These are phyloP conservation scores for Uloborus plumipes DNA, from an alignment of 2,888 invertebrate genomes.

Conservation along the genomic window DNA sequence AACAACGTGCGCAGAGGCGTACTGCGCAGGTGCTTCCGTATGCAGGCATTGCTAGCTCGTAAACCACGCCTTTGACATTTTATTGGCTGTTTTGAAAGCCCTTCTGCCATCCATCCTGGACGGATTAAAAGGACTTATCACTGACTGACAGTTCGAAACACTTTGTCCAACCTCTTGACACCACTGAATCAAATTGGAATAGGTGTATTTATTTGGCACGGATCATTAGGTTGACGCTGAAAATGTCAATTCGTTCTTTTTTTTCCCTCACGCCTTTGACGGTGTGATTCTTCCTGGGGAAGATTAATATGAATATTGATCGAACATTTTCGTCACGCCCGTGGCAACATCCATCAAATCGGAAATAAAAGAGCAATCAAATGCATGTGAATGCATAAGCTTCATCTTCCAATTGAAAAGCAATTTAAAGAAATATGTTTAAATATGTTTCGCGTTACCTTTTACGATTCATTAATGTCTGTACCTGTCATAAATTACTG, in stretches of 20 bases:
- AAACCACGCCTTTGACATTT: constrained; percentile 58
- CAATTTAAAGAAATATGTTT: too few species aligned
- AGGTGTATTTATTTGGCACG: constrained; percentile 55
- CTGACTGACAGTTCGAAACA: constrained; percentile 31
- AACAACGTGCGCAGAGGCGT: constrained; percentile 31
- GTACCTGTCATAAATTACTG: too few species aligned
- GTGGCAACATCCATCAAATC: too few species aligned
- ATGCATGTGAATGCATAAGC: too few species aligned
- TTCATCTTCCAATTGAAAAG: too few species aligned
- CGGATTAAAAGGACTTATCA: constrained; percentile 48
- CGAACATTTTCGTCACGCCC: too few species aligned
- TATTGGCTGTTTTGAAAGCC: constrained; percentile 57
- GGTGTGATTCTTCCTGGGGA: not conserved
- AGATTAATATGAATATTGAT: too few species aligned
- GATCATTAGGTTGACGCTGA: constrained; percentile 23
- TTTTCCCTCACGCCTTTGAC: not conserved
- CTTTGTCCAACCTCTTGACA: constrained; percentile 55
- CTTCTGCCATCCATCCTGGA: constrained; percentile 30
- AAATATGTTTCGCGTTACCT: too few species aligned
- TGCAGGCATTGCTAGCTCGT: constrained; percentile 35
- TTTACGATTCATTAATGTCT: too few species aligned
- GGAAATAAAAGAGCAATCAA: too few species aligned
- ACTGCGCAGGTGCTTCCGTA: constrained; percentile 55
- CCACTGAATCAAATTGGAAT: constrained; percentile 35
- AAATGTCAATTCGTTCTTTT: constrained; percentile 12